These are phyloP conservation scores for Amphiprion clarkii DNA, from an alignment of 2,797 vertebrate species.

Conservation along the genomic window DNA sequence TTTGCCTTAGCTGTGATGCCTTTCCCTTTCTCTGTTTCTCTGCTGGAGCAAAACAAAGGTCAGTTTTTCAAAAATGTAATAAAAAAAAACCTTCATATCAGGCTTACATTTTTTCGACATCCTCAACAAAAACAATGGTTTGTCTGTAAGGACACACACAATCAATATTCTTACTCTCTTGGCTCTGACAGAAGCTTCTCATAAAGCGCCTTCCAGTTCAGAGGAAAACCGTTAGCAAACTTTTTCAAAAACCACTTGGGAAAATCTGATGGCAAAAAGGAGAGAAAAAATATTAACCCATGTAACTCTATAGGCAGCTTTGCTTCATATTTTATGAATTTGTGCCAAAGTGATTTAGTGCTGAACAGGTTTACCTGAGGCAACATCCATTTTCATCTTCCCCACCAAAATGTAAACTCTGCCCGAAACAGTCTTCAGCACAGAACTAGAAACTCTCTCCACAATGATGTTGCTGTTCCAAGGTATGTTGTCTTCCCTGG, in stretches of 20 bases:
- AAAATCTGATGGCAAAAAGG: conserved; percentile 70
- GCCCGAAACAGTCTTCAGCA: conserved; percentile 79
- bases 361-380: conserved; percentile 47
- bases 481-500: conserved; percentile 75
- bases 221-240: conserved; percentile 83
- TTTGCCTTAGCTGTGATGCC: neutral
- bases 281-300: neutral
- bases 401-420: conserved; percentile 81
- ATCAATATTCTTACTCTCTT: conserved; percentile 69
- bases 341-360: neutral
- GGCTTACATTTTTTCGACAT: neutral
- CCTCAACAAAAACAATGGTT: neutral
- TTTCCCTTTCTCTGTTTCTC: conserved; percentile 10
- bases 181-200: conserved; percentile 68
- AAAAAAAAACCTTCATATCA: neutral
- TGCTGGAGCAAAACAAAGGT: conserved; percentile 24
- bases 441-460: conserved; percentile 74
- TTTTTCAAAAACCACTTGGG: conserved; percentile 82
- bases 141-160: neutral
- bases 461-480: conserved; percentile 86
- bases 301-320: neutral
- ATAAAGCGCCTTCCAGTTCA: conserved; percentile 80
- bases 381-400: conserved; percentile 67
- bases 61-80: neutral
- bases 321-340: neutral